Percentiles rank a stretch among this genome's conserved stretches.
These are phyloP conservation scores for Dinomys branickii DNA, from an alignment of 2,113 vertebrate species.

Conservation along the genomic window DNA sequence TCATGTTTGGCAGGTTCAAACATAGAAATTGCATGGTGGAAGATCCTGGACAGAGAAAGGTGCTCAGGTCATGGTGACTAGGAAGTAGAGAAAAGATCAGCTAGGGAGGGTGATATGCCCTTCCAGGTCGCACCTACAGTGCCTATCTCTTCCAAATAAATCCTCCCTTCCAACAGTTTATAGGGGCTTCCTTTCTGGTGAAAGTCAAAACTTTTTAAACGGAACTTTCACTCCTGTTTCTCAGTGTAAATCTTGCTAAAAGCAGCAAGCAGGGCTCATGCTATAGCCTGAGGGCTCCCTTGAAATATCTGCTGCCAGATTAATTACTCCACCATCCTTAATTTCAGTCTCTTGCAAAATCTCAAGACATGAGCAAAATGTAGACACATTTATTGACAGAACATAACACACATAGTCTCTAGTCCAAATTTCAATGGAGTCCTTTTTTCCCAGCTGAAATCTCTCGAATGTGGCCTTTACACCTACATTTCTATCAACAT, in stretches of 20 bases:
- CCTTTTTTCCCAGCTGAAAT: background rate
- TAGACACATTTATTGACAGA: background rate
- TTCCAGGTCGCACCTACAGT: background rate
- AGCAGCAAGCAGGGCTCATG: background rate
- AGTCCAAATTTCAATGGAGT: background rate
- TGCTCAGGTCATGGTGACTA: background rate
- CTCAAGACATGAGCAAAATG: background rate
- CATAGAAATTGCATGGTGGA: background rate
- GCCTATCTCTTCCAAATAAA: background rate
- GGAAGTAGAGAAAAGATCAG: background rate
- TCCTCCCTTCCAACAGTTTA: background rate
- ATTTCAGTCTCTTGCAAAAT: background rate
- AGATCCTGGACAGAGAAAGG: background rate
- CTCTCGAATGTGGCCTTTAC: background rate
- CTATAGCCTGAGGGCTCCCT: background rate
- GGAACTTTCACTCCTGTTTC: background rate
- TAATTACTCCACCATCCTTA: background rate
- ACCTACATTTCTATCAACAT: background rate
- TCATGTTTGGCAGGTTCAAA: background rate
- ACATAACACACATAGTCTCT: background rate
- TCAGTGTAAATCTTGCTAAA: background rate
- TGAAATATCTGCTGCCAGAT: background rate
- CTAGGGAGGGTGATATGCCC: background rate
- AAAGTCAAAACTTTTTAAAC: background rate
- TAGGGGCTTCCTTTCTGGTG: background rate